These are phyloP conservation scores for Pyrrhosoma nymphula DNA, from an alignment of 2,888 invertebrate genomes.

Conservation along the genomic window DNA sequence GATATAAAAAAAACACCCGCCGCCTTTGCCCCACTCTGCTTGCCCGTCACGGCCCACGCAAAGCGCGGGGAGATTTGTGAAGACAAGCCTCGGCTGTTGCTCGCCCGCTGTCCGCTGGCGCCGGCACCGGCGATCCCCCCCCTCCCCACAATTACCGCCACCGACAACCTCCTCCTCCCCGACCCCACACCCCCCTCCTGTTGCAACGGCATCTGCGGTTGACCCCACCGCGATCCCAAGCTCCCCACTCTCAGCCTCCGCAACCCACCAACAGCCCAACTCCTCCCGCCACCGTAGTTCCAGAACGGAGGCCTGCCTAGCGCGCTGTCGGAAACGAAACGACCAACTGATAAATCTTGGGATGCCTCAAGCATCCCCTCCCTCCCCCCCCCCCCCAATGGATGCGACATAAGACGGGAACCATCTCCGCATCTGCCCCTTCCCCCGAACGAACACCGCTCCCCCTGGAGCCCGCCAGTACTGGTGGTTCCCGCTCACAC, in stretches of 20 bases:
- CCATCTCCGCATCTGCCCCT: neutral
- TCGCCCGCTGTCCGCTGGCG: neutral
- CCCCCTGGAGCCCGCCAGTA: neutral
- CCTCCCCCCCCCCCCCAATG: neutral
- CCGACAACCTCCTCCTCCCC: neutral
- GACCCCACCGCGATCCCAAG: constrained; percentile 14
- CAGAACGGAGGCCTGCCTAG: constrained; percentile 8
- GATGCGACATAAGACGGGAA: neutral
- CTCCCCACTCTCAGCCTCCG: constrained; percentile 5
- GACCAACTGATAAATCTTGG: constrained; percentile 36
- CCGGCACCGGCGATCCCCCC: constrained; percentile 22
- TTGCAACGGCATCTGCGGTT: constrained; percentile 21
- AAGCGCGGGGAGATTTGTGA: constrained; percentile 53
- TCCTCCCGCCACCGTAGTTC: neutral
- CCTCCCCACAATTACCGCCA: no score
- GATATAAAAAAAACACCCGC: neutral
- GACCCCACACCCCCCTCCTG: neutral
- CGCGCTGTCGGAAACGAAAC: constrained; percentile 51
- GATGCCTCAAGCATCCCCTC: constrained; percentile 28
- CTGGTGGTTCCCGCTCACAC: neutral
- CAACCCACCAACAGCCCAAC: neutral
- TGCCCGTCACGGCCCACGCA: constrained; percentile 48
- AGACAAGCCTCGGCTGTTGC: constrained; percentile 43
- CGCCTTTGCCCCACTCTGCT: constrained; percentile 37
- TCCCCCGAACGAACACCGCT: neutral